These are phyloP conservation scores for Crocuta crocuta DNA, from an alignment of 2,113 vertebrate genomes.

Conservation along the genomic window DNA sequence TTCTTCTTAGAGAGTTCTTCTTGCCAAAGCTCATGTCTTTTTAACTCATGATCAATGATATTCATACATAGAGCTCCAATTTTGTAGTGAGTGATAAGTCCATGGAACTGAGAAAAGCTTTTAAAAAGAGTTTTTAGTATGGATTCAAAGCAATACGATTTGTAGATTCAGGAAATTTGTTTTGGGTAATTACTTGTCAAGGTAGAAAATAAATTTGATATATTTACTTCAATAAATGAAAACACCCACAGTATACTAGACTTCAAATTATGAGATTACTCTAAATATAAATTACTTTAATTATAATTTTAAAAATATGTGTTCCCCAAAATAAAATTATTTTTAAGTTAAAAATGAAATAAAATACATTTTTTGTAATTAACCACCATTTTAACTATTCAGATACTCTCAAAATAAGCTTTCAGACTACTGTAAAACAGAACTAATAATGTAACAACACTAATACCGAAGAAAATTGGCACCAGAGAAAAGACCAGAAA, in stretches of 20 bases:
- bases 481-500: constrained; percentile 17
- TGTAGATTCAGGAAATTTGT: background rate
- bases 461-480: background rate
- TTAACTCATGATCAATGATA: constrained; percentile 96
- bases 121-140: constrained; percentile 77
- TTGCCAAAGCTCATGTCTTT: constrained; percentile 96
- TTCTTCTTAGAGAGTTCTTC: constrained; percentile 97
- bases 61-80: constrained; percentile 96
- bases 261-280: constrained; percentile 40
- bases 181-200: background rate
- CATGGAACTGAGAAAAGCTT: constrained; percentile 96
- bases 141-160: constrained; percentile 29
- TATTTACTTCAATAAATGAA: constrained; percentile 52
- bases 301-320: background rate
- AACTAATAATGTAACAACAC: constrained; percentile 21
- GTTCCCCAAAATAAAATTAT: background rate
- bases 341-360: constrained; percentile 46
- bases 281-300: background rate
- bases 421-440: constrained; percentile 22
- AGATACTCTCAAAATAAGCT: constrained; percentile 50
- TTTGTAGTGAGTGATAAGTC: constrained; percentile 95
- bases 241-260: background rate
- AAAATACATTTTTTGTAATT: background rate
- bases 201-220: constrained; percentile 47
- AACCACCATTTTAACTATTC: constrained; percentile 24